Evolutionary conservation across 2,113 vertebrate genomes (phyloP).

Genomic region (Xerus inauris): DNA sequence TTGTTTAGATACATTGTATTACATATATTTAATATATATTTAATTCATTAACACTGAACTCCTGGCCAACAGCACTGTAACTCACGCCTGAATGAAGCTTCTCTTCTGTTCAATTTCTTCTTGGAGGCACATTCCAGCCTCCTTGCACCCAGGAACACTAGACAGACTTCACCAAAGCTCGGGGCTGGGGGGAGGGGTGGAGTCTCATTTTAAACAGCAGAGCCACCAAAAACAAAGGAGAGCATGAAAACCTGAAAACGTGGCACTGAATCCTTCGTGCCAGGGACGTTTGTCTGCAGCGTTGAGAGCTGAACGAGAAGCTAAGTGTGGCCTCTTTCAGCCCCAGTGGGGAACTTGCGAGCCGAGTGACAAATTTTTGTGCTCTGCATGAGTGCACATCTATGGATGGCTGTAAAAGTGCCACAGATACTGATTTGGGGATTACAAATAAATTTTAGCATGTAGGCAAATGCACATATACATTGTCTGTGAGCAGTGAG

Average conservation of each 20-base stretch:
- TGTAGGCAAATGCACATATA: not conserved
- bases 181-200: fast-evolving
- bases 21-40: not conserved
- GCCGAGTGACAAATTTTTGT: not conserved
- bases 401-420: not conserved
- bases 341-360: not conserved
- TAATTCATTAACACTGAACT: not conserved
- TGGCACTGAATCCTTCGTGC: not conserved
- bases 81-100: not conserved
- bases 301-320: not conserved
- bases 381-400: not conserved
- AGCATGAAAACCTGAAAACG: not conserved
- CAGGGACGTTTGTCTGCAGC: not conserved
- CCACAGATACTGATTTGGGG: not conserved
- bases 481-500: not conserved
- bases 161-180: no score
- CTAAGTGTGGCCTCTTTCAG: not conserved
- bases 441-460: not conserved
- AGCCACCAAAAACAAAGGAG: not conserved
- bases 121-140: no score
- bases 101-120: not conserved
- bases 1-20: not conserved
- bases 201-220: not conserved
- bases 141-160: not conserved
- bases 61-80: not conserved